Base-by-base conservation (phyloP, 2,113 vertebrate species). In the Blennius ocellaris region DNA sequence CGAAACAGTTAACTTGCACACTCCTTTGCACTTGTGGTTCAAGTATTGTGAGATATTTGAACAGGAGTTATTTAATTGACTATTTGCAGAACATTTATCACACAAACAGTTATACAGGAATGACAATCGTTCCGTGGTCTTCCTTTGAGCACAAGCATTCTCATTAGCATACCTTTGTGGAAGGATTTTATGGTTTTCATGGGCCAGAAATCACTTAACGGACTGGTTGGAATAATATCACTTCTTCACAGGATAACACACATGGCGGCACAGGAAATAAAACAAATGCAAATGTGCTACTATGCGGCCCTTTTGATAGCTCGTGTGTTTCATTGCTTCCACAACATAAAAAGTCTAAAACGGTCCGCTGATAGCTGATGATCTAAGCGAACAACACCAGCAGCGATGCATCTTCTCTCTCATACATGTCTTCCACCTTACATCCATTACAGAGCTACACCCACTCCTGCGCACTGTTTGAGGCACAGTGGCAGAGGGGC, bases 361-460 rank as follows among this genome's bases (percentile, higher is more conserved):
- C 1, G 7, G 47, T 61, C 47, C 5, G 41, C 58, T 56, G 14
- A 58, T 62, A 47, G 17, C 54, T 75, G 56, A 66, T 80, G 58
- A 76, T 36, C 14, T 56, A 69, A 69, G 67, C 61, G 53, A 66
- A 56, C 37, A 64, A 43, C 56, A 59, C 64, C 50, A 39, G 54
- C 16, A 48, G 54, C 43, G 61, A 44, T 72, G 43, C 11, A 60
- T 59, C 56, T 79, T 44, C 30, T 6, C 1, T 36, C 70, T 74
- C 36, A 60, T 57, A 69, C 10, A 17, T 57, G 44, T 57, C 68
- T 21, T 64, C 50, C 37, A 30, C 37, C 55, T 58, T 53, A 63
- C 61, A 76, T 80, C 59, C 51, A 73, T 76, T 76, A 70, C n/a
- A 39, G 58, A 30, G 11, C 47, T 52, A 41, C 58, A 30, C 60